Evolutionary conservation across 2,797 vertebrate species (phyloP), one percentile per base, ranked within the genome.

Genomic region (Lagocephalus sceleratus): DNA sequence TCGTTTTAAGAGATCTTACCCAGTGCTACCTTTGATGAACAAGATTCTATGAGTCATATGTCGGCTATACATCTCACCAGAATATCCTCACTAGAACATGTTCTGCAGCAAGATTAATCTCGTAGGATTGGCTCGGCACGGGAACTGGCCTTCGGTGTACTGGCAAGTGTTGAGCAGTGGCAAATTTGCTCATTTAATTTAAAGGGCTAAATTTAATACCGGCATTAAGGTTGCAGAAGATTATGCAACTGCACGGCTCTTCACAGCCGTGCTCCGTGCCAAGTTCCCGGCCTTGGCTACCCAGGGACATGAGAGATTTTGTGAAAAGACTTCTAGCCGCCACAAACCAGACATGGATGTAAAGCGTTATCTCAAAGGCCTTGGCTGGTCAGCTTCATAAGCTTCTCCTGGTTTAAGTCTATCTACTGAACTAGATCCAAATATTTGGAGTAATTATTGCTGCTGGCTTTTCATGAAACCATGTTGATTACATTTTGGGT

Each of bases 281-380:
- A 74, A 76, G 61, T 67, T 66, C 47, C 54, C 20, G 35, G 66
- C 63, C 54, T 54, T 47, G 46, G 48, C 76, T 45, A 54, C 76
- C 64, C 46, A 29, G 68, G 73, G 69, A 71, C 71, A 25, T 64
- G 42, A 51, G 68, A 71, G 63, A 76, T 73, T 84, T 35, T 4
- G 3, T 71, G 55, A 57, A 76, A 72, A 57, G 72, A 54, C 64
- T 59, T 70, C 60, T 60, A 57, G 68, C 79, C 61, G 50, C 71
- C 15, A 43, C 64, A 70, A 69, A 73, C 67, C 47, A 70, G 57
- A 50, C 50, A 60, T 39, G 40, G 60, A 78, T 78, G 68, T 53
- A 63, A 66, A 67, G 65, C 62, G 59, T 85, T 85, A 87, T 87
- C 81, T 82, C 63, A 83, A 75, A 86, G 75, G 73, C 73, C 68